Percentiles rank a stretch among this genome's conserved stretches.
Conservation (phyloP, 2,888 invertebrate genomes). For the Eupithecia vulgata region DNA sequence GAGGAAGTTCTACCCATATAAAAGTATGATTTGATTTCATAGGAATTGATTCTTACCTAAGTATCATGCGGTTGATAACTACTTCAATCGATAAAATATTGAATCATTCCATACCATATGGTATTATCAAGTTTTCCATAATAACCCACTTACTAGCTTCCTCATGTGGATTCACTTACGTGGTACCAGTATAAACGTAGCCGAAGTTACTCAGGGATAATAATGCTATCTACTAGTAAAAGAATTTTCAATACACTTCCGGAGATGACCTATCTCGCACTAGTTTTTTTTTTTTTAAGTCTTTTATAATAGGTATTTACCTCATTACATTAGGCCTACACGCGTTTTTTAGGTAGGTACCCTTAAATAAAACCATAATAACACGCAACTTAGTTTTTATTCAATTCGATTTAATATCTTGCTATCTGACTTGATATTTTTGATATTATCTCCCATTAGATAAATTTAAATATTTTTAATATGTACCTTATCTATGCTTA, state of each 20-base stretch:
- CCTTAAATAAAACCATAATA: too few species aligned
- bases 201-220: background rate
- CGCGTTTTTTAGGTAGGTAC: too few species aligned
- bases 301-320: too few species aligned
- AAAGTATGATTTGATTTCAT: background rate
- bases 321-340: too few species aligned
- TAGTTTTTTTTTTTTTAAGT: too few species aligned
- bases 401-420: background rate
- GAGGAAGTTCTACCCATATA: background rate
- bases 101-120: background rate
- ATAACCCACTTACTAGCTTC: too few species aligned
- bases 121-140: background rate
- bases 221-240: background rate
- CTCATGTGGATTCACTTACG: too few species aligned
- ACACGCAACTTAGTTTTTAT: too few species aligned
- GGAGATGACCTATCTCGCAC: background rate
- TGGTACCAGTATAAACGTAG: background rate
- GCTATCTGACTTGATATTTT: background rate
- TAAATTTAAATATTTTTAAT: background rate
- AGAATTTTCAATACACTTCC: too few species aligned
- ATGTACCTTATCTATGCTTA: background rate
- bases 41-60: constrained; percentile 3
- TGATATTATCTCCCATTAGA: too few species aligned
- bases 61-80: background rate
- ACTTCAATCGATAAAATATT: background rate